A percentile compares a stretch with the other conserved stretches of the same genome.
phyloP scores from a whole-genome alignment of 2,113 vertebrate species.

The Telmatochromis brichardi region DNA sequence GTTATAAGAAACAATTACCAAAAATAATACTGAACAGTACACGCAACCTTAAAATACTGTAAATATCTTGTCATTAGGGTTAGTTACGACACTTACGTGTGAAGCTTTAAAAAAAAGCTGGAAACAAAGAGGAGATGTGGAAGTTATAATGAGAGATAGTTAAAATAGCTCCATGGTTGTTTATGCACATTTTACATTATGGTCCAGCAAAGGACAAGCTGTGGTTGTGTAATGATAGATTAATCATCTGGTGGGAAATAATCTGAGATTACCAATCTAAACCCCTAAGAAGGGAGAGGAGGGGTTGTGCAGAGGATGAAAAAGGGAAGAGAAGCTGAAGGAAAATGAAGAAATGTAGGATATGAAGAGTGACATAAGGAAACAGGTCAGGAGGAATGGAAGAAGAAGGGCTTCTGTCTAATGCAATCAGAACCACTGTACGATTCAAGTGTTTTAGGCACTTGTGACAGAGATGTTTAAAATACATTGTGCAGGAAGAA shows the following conservation, averaged over 20 bases:
- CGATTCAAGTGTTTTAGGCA: not conserved
- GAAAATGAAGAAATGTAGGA: not conserved
- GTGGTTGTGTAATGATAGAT: conserved; percentile 57
- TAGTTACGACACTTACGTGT: not conserved
- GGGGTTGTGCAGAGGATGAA: not conserved
- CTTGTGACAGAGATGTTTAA: not conserved
- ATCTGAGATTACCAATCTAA: conserved; percentile 63
- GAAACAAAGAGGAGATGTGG: not conserved
- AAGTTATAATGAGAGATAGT: not conserved
- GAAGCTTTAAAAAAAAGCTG: not conserved
- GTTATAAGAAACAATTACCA: not conserved
- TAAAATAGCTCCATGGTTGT: not conserved
- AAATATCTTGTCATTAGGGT: not conserved
- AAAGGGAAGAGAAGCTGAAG: not conserved
- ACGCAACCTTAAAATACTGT: not conserved
- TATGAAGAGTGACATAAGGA: not conserved
- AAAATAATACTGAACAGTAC: not conserved
- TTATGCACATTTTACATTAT: not conserved
- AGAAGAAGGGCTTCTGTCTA: not conserved
- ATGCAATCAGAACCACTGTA: not conserved
- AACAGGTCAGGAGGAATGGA: not conserved
- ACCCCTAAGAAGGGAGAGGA: not conserved
- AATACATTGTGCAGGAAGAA: not conserved
- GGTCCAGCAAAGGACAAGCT: conserved; percentile 15
- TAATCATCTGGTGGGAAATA: conserved; percentile 67